A percentile compares a stretch with the other conserved stretches of the same genome.
Evolutionary conservation across 2,888 invertebrate genomes (phyloP).

Genomic region (Steinernema hermaphroditum): DNA sequence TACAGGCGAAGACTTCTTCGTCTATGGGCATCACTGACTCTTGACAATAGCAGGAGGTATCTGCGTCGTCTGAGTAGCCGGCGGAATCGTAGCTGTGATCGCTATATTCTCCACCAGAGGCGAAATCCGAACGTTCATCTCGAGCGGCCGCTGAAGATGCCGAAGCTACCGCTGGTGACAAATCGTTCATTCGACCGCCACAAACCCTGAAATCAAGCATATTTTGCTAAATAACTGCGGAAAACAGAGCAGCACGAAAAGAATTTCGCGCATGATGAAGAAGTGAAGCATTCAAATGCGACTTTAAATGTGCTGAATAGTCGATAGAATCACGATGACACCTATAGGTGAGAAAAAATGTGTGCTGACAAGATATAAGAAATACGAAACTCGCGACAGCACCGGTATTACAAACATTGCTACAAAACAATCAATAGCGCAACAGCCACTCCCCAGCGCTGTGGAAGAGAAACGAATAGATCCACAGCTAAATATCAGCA

Average conservation of each 20-base stretch:
- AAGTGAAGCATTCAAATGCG: background rate
- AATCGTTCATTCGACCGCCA: slow-evolving; percentile 26
- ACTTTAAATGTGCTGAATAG: no score
- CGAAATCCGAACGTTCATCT: background rate
- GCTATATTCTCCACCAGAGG: background rate
- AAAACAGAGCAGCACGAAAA: background rate
- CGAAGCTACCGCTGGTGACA: background rate
- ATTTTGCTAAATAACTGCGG: background rate
- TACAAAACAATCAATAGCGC: no score
- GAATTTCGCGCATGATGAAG: background rate
- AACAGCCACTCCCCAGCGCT: no score
- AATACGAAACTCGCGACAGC: no score
- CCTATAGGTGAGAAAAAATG: no score
- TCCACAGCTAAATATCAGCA: no score
- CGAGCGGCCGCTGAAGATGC: background rate
- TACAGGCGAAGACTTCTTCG: slow-evolving; percentile 18
- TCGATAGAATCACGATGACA: no score
- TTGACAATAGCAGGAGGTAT: background rate
- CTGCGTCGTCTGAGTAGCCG: background rate
- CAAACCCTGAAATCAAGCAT: background rate
- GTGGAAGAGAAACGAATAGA: no score
- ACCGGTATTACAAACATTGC: no score
- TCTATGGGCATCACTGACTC: slow-evolving; percentile 18
- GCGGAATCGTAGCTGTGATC: slow-evolving; percentile 4
- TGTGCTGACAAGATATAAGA: no score